Evolutionary conservation across 2,888 invertebrate genomes (phyloP).

Genomic region (Harmothoe impar): DNA sequence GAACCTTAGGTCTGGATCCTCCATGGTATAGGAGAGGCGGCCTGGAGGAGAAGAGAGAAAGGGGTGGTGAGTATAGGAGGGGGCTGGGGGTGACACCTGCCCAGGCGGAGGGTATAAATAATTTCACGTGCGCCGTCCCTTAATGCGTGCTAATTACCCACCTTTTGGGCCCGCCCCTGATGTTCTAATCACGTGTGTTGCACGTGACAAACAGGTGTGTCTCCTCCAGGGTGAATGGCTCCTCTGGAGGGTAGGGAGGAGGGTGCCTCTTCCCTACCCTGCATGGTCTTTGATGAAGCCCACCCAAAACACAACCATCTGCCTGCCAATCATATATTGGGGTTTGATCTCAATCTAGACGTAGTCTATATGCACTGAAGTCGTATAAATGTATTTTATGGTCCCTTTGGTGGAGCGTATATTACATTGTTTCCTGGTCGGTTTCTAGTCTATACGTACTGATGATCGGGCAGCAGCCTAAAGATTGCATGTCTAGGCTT

Average conservation of each 20-base stretch:
- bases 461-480: too few relatives aligned
- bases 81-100: slow-evolving; percentile 38
- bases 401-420: too few relatives aligned
- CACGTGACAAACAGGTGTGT: slow-evolving; percentile 46
- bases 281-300: background rate
- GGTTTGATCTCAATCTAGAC: too few relatives aligned
- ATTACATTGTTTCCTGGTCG: too few relatives aligned
- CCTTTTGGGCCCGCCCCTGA: slow-evolving; percentile 19
- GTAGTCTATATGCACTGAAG: too few relatives aligned
- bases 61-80: background rate
- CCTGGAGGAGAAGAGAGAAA: background rate
- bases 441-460: too few relatives aligned
- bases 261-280: background rate
- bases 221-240: background rate
- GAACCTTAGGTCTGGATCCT: slow-evolving; percentile 12
- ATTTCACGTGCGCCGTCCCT: slow-evolving; percentile 44
- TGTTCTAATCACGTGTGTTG: slow-evolving; percentile 44
- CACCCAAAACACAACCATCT: background rate
- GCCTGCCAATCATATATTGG: too few relatives aligned
- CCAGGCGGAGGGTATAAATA: slow-evolving; percentile 23
- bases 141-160: slow-evolving; percentile 57
- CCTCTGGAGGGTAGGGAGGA: background rate
- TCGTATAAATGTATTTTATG: too few relatives aligned
- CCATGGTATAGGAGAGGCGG: background rate
- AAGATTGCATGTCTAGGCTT: too few relatives aligned